Percentiles rank a stretch among this genome's conserved stretches.
These are phyloP conservation scores for Polyodon spathula DNA, from an alignment of 2,113 vertebrate species.

Conservation along the genomic window DNA sequence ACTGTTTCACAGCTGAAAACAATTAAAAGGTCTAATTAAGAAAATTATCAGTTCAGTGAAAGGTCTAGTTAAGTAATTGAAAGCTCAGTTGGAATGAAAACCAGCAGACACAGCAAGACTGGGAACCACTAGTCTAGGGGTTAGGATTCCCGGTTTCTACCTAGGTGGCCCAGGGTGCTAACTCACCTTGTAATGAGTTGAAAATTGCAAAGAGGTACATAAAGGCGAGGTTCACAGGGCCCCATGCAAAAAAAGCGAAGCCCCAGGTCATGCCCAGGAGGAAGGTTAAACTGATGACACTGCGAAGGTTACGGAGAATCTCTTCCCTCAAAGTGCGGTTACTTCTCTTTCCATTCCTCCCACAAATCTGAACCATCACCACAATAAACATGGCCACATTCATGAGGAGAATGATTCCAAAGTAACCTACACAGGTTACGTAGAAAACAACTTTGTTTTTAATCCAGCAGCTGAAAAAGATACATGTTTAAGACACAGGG, in stretches of 20 bases:
- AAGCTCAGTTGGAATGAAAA: too few relatives aligned
- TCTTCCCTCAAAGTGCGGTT: conserved; percentile 80
- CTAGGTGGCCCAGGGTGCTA: too few relatives aligned
- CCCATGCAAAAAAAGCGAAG: conserved; percentile 94
- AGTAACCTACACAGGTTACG: conserved; percentile 77
- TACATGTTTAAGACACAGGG: background rate
- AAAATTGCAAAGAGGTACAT: conserved; percentile 92
- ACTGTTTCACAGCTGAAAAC: too few relatives aligned
- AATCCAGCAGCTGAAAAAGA: conserved; percentile 81
- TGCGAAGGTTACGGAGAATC: conserved; percentile 81
- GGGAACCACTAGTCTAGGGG: too few relatives aligned
- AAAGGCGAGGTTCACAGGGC: conserved; percentile 71
- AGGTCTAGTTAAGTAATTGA: too few relatives aligned
- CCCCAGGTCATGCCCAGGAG: conserved; percentile 96
- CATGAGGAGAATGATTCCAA: conserved; percentile 82
- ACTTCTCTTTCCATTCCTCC: conserved; percentile 86
- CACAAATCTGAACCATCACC: conserved; percentile 95
- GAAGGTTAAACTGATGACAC: conserved; percentile 87
- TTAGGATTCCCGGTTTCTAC: background rate
- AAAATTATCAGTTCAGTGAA: too few relatives aligned
- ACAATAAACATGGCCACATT: conserved; percentile 96
- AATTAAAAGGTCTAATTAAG: too few relatives aligned
- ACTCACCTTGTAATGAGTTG: conserved; percentile 89
- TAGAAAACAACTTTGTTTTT: conserved; percentile 66
- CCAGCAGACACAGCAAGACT: too few relatives aligned